Percentiles rank a stretch among this genome's conserved stretches.
These are phyloP conservation scores for Drosophila bunnanda DNA, from an alignment of 2,888 invertebrate genomes.

Conservation along the genomic window DNA sequence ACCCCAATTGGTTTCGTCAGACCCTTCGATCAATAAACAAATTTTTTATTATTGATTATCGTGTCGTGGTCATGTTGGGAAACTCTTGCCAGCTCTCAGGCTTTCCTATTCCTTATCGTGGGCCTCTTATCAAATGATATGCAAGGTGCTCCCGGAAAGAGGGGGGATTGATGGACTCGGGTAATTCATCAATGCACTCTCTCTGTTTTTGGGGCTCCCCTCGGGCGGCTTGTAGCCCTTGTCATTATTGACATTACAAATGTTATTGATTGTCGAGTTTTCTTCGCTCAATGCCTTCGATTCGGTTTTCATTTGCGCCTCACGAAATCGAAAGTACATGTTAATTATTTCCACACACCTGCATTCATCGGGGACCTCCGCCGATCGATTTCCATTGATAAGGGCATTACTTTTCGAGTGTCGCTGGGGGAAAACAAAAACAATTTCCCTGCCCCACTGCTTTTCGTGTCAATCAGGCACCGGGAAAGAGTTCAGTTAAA, in stretches of 20 bases:
- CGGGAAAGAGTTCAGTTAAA: conserved; percentile 22
- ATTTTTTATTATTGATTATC: conserved; percentile 63
- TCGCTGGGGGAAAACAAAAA: conserved; percentile 28
- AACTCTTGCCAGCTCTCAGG: background rate
- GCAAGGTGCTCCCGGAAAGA: conserved; percentile 74
- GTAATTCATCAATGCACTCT: conserved; percentile 66
- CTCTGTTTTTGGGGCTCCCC: conserved; percentile 15
- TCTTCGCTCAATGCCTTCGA: conserved; percentile 42
- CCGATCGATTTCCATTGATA: conserved; percentile 72
- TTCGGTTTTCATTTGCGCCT: conserved; percentile 29
- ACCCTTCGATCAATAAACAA: conserved; percentile 58
- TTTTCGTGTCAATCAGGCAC: conserved; percentile 68
- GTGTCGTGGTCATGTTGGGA: conserved; percentile 35
- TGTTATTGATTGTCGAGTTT: conserved; percentile 74
- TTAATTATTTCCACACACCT: conserved; percentile 79
- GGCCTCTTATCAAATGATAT: conserved; percentile 44
- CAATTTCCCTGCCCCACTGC: conserved; percentile 31
- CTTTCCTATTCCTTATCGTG: conserved; percentile 35
- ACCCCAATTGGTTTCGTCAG: conserved; percentile 56
- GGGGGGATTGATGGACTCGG: conserved; percentile 42
- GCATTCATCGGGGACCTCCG: conserved; percentile 60
- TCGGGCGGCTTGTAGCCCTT: conserved; percentile 36
- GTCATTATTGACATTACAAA: conserved; percentile 81
- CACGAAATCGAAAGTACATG: conserved; percentile 81
- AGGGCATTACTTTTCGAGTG: conserved; percentile 72